These are phyloP conservation scores for Eupithecia abbreviata DNA, from an alignment of 2,888 invertebrate species.

Conservation along the genomic window DNA sequence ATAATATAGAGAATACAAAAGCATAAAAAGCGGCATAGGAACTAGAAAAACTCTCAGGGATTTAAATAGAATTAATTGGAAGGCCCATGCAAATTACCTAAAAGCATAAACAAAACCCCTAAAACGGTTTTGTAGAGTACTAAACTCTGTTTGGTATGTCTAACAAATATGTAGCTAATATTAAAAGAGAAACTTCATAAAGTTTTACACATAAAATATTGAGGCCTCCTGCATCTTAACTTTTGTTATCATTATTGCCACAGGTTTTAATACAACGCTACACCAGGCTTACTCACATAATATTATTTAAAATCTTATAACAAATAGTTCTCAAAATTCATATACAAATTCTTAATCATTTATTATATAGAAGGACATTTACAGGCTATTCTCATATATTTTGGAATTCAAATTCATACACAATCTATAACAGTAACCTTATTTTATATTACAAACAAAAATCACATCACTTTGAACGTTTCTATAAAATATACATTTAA, in stretches of 20 bases:
- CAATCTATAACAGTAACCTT: not conserved
- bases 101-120: not conserved
- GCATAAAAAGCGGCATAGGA: not conserved
- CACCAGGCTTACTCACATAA: not conserved
- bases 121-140: not conserved
- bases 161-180: not conserved
- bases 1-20: not conserved
- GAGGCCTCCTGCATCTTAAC: constrained; percentile 27
- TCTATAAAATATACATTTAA: constrained; percentile 18
- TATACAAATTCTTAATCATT: constrained; percentile 4
- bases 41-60: not conserved
- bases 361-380: not conserved
- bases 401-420: not conserved
- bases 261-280: not conserved
- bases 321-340: not conserved
- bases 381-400: not conserved
- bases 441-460: constrained; percentile 23
- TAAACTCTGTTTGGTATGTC: not conserved
- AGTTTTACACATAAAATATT: constrained; percentile 18
- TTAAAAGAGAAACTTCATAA: constrained; percentile 1
- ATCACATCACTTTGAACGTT: constrained; percentile 37
- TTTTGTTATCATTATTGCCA: not conserved
- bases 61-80: not conserved
- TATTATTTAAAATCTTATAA: constrained; percentile 1
- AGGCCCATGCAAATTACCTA: not conserved